phyloP scores from a whole-genome alignment of 2,888 invertebrate species.

The Agriopis aurantiaria region DNA sequence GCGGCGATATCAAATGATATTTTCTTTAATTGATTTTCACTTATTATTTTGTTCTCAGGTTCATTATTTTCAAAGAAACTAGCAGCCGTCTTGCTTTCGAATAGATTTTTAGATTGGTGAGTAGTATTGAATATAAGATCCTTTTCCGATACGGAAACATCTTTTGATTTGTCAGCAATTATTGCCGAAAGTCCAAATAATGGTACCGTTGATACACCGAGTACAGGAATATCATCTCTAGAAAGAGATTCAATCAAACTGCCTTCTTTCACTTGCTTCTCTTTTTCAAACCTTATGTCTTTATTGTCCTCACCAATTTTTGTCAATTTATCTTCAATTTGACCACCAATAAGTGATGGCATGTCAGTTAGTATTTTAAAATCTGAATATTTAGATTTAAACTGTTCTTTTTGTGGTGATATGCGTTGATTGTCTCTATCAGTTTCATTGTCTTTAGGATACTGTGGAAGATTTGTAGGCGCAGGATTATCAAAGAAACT shows the following conservation, averaged over 20 bases:
- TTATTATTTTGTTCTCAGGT: constrained; percentile 35
- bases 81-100: constrained; percentile 45
- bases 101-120: constrained; percentile 31
- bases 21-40: constrained; percentile 22
- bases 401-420: constrained; percentile 2
- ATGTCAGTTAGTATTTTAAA: constrained; percentile 9
- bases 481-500: constrained; percentile 40
- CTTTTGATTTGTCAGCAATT: constrained; percentile 54
- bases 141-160: constrained; percentile 42
- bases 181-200: constrained; percentile 61
- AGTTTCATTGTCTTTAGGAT: neutral
- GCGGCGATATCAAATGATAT: constrained; percentile 14
- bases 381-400: constrained; percentile 11
- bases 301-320: constrained; percentile 7
- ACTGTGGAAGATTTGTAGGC: neutral
- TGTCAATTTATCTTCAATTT: neutral
- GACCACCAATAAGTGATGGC: neutral
- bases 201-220: constrained; percentile 57
- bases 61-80: constrained; percentile 54
- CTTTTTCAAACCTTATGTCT: constrained; percentile 7
- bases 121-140: constrained; percentile 36
- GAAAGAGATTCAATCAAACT: constrained; percentile 50
- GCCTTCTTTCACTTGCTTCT: constrained; percentile 33
- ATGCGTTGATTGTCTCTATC: neutral
- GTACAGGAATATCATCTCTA: constrained; percentile 50